phyloP scores from a whole-genome alignment of 2,797 vertebrate species.

The Heteromormyrus szaboi region DNA sequence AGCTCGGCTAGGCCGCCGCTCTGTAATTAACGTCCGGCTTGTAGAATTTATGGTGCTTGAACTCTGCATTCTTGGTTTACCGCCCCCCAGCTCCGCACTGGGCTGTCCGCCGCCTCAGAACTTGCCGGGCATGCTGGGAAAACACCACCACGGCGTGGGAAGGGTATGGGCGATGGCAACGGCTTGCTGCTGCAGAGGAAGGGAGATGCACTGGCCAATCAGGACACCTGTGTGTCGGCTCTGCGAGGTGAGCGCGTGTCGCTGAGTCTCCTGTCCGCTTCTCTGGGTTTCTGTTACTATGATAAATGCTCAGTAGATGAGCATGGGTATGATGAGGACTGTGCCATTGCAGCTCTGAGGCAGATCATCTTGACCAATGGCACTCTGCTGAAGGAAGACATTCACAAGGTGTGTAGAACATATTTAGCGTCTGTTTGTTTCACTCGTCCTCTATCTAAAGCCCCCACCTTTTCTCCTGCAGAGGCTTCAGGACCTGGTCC shows the following conservation, averaged over 20 bases:
- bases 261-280: too few relatives aligned
- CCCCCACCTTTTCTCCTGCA: slow-evolving; percentile 35
- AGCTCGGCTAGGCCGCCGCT: background rate
- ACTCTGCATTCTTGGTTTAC: background rate
- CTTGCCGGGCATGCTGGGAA: slow-evolving; percentile 58
- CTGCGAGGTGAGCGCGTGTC: slow-evolving; percentile 58
- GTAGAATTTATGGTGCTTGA: background rate
- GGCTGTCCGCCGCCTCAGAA: slow-evolving; percentile 45
- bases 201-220: slow-evolving; percentile 71
- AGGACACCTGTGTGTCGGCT: slow-evolving; percentile 66
- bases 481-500: slow-evolving; percentile 75
- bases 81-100: slow-evolving; percentile 56
- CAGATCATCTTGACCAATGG: slow-evolving; percentile 70
- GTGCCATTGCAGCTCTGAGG: slow-evolving; percentile 58
- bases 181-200: slow-evolving; percentile 61
- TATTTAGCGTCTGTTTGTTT: background rate
- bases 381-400: slow-evolving; percentile 74
- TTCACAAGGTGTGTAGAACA: slow-evolving; percentile 70
- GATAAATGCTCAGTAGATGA: background rate
- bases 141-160: slow-evolving; percentile 59
- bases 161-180: slow-evolving; percentile 48
- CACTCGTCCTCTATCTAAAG: background rate
- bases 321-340: background rate
- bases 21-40: background rate
- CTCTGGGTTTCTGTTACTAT: background rate